Evolutionary conservation across 1,140 invertebrate genomes (phyloP).

Genomic region (Zaprionus lachaisei): DNA sequence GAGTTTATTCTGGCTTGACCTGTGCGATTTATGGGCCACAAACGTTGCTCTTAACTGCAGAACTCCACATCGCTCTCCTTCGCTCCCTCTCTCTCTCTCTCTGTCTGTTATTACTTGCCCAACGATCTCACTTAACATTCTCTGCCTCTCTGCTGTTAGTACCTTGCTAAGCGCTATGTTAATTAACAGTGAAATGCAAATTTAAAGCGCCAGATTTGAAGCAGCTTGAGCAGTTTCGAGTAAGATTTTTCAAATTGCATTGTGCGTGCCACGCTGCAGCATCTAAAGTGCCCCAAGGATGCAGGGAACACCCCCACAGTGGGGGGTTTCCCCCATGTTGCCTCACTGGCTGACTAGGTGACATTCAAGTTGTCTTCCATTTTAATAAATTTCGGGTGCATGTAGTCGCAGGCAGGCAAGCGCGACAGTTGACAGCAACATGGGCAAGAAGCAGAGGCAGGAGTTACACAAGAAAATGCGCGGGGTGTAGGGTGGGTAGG

Average conservation of each 20-base stretch:
- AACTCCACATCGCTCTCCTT: too few species aligned
- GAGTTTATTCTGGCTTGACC: constrained; percentile 6
- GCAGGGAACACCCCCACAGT: not conserved
- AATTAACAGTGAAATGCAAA: not conserved
- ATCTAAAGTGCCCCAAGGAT: constrained; percentile 5
- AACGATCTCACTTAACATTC: not conserved
- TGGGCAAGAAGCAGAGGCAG: not conserved
- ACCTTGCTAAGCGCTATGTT: not conserved
- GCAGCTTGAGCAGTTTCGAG: not conserved
- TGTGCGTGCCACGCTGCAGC: not conserved
- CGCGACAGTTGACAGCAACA: constrained; percentile 72
- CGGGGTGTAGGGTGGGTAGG: not conserved
- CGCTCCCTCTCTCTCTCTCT: too few species aligned
- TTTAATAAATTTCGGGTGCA: constrained; percentile 76
- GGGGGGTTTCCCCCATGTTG: not conserved
- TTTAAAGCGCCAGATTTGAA: not conserved
- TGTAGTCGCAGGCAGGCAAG: constrained; percentile 61
- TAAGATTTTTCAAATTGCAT: constrained; percentile 10
- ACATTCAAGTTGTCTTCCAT: constrained; percentile 69
- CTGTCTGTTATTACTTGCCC: too few species aligned
- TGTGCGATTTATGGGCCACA: not conserved
- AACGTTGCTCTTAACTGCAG: not conserved
- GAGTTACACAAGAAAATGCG: not conserved
- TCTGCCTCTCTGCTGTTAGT: not conserved
- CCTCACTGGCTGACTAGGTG: constrained; percentile 34